phyloP scores from a whole-genome alignment of 35 echinoderm and acorn worm species.

The Heliocidaris erythrogramma region DNA sequence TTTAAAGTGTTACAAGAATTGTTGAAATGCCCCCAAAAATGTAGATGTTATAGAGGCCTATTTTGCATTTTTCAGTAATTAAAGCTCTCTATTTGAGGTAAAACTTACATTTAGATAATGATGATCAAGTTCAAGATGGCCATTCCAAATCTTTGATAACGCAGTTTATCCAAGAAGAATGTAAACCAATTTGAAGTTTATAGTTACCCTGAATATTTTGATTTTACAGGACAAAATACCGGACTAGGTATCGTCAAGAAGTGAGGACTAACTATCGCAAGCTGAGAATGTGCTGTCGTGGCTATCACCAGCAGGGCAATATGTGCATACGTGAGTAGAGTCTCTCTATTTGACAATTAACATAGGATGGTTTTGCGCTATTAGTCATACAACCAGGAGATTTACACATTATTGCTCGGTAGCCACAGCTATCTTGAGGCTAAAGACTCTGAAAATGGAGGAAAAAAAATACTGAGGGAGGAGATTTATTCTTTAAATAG shows the following conservation, averaged over 20 bases:
- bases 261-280: constrained; percentile 44
- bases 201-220: neutral
- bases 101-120: too few relatives aligned
- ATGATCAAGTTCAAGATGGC: too few relatives aligned
- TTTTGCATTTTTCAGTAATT: too few relatives aligned
- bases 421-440: neutral
- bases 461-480: neutral
- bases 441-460: neutral
- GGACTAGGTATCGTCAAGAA: constrained; percentile 43
- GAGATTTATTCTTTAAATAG: too few relatives aligned
- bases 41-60: too few relatives aligned
- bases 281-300: constrained; percentile 46
- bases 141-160: too few relatives aligned
- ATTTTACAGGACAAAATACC: constrained; percentile 42
- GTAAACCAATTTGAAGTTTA: neutral
- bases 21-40: too few relatives aligned
- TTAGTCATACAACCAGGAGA: neutral
- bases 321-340: constrained; percentile 57
- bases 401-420: neutral
- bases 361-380: neutral
- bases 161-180: too few relatives aligned
- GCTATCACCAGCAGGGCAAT: constrained; percentile 45
- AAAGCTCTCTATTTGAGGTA: too few relatives aligned
- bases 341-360: neutral
- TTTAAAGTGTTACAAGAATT: too few relatives aligned